phyloP scores from a whole-genome alignment of 1,140 invertebrate genomes.

The Scaptomyza hsui region DNA sequence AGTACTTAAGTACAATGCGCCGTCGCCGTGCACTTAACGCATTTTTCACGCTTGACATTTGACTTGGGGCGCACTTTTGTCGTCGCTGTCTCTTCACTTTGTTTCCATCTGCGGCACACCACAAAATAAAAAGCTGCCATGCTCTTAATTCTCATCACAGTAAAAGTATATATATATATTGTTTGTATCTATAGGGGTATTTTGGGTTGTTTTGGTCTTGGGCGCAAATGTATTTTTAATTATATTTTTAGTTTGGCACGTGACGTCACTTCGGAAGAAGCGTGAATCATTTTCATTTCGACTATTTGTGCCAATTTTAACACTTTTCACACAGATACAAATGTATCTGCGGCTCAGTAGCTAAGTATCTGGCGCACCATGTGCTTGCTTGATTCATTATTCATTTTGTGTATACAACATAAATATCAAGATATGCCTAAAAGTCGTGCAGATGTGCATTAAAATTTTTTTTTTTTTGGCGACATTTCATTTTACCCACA shows the following conservation, averaged over 20 bases:
- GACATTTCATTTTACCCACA: slow-evolving; percentile 40
- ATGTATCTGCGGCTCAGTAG: slow-evolving; percentile 28
- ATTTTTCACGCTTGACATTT: slow-evolving; percentile 83
- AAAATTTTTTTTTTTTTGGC: slow-evolving; percentile 54
- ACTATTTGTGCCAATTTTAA: slow-evolving; percentile 69
- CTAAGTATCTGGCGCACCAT: slow-evolving; percentile 54
- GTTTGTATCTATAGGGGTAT: slow-evolving; percentile 39
- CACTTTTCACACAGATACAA: slow-evolving; percentile 22
- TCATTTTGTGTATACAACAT: slow-evolving; percentile 46
- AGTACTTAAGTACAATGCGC: slow-evolving; percentile 76
- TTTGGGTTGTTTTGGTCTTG: slow-evolving; percentile 37
- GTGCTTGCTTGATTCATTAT: slow-evolving; percentile 61
- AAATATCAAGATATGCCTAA: slow-evolving; percentile 59
- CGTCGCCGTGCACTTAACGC: slow-evolving; percentile 78
- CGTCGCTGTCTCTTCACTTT: slow-evolving; percentile 41
- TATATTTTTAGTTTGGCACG: slow-evolving; percentile 72
- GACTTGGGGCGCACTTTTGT: slow-evolving; percentile 80
- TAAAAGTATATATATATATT: slow-evolving; percentile 18
- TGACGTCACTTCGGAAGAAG: slow-evolving; percentile 68
- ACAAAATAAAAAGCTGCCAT: slow-evolving; percentile 35
- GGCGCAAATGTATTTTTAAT: slow-evolving; percentile 68
- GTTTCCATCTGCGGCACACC: slow-evolving; percentile 28
- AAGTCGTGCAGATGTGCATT: slow-evolving; percentile 27
- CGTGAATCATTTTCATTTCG: slow-evolving; percentile 68
- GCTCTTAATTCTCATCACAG: slow-evolving; percentile 19